These are phyloP conservation scores for Chiloscyllium punctatum DNA, from an alignment of 2,797 vertebrate genomes.

Conservation along the genomic window DNA sequence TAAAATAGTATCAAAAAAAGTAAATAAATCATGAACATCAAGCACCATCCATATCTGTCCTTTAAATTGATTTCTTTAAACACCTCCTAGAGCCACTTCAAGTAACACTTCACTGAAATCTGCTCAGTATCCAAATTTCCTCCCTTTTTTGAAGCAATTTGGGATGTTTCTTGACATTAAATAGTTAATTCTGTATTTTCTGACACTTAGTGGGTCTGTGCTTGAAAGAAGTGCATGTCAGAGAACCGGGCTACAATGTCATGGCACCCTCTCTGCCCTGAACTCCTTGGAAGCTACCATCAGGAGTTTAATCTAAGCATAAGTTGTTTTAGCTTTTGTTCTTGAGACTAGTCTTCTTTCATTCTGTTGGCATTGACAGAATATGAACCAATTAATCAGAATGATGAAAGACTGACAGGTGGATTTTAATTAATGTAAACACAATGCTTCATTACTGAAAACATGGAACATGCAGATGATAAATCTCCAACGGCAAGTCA, in stretches of 20 bases:
- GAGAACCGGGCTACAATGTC: neutral
- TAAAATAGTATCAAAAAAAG: neutral
- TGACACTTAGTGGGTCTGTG: neutral
- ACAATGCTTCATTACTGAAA: neutral
- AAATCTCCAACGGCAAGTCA: neutral
- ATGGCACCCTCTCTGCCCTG: neutral
- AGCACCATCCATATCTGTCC: neutral
- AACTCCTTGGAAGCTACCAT: neutral
- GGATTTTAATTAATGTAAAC: constrained; percentile 1
- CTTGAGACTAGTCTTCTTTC: neutral
- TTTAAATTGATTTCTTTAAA: neutral
- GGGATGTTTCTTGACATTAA: neutral
- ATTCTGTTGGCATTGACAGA: neutral
- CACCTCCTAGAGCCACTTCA: neutral
- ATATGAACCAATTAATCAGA: neutral
- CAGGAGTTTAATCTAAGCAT: neutral
- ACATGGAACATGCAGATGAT: neutral
- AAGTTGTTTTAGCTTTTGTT: neutral
- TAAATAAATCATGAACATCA: neutral
- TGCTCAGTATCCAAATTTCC: neutral
- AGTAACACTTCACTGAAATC: neutral
- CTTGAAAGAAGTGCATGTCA: neutral
- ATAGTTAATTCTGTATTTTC: neutral
- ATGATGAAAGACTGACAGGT: neutral
- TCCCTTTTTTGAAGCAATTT: neutral